A percentile compares a stretch with the other conserved stretches of the same genome.
Conservation (phyloP, 2,797 vertebrate genomes). For the Mastacembelus armatus region DNA sequence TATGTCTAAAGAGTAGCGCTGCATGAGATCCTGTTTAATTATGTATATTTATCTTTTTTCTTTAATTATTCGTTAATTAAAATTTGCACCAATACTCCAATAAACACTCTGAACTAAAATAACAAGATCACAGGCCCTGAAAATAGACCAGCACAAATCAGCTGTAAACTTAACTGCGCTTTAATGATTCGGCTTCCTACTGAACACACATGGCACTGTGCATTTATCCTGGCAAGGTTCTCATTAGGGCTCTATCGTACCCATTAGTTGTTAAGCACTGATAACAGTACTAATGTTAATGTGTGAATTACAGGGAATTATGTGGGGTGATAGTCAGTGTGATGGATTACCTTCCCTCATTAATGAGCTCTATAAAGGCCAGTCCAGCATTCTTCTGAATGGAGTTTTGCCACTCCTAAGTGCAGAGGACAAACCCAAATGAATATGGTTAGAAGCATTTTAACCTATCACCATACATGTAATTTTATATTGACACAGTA, state of each 20-base stretch:
- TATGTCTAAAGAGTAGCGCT: background rate
- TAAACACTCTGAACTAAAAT: constrained; percentile 1
- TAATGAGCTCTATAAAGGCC: constrained; percentile 99
- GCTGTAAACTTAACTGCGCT: constrained; percentile 43
- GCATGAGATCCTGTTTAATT: background rate
- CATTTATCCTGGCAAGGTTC: constrained; percentile 46
- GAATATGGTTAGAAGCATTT: background rate
- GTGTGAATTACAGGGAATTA: constrained; percentile 28
- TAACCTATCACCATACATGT: background rate
- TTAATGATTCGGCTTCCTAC: constrained; percentile 44
- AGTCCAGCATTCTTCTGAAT: constrained; percentile 99
- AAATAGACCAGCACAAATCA: constrained; percentile 31
- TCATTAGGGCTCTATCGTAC: constrained; percentile 42
- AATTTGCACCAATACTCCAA: background rate
- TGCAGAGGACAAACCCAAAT: constrained; percentile 6
- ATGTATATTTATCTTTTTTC: background rate
- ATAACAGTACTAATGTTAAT: constrained; percentile 38
- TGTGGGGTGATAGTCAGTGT: constrained; percentile 23
- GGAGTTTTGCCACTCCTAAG: constrained; percentile 98
- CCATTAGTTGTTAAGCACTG: constrained; percentile 45
- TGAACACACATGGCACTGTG: constrained; percentile 48
- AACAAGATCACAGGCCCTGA: constrained; percentile 11
- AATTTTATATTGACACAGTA: background rate
- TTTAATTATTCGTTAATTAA: constrained; percentile 7
- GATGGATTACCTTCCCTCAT: constrained; percentile 96